phyloP scores from a whole-genome alignment of 2,888 invertebrate species.

The Operophtera brumata region DNA sequence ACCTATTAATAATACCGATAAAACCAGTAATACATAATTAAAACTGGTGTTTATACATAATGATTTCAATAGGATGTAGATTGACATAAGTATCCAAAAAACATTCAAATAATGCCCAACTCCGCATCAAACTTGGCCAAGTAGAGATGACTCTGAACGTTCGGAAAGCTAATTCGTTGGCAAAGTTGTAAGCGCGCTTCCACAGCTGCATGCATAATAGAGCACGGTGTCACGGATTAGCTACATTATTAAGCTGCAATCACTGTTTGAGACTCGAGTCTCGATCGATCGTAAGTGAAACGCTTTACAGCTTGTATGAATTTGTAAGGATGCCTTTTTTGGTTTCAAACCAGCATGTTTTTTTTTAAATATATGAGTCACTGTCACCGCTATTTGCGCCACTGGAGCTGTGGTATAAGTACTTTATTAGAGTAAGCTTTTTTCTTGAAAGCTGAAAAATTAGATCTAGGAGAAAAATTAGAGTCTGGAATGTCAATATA shows the following conservation, averaged over 20 bases:
- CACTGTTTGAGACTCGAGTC: slow-evolving; percentile 28
- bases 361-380: no score
- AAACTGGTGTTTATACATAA: no score
- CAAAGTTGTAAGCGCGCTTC: neutral
- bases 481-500: neutral
- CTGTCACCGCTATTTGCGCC: no score
- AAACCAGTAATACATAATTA: no score
- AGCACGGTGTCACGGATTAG: neutral
- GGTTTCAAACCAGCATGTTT: no score
- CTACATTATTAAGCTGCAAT: slow-evolving; percentile 39
- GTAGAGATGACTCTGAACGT: neutral
- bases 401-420: no score
- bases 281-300: neutral
- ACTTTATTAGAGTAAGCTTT: no score
- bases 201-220: slow-evolving; percentile 10
- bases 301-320: neutral
- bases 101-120: neutral
- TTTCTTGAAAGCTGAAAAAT: no score
- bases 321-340: neutral
- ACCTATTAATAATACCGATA: no score
- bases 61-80: no score
- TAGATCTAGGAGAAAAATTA: no score
- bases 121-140: neutral
- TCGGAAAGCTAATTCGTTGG: neutral
- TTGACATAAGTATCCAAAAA: neutral